Evolutionary conservation across 2,113 vertebrate species (phyloP).

Genomic region (Hemichromis elongatus): DNA sequence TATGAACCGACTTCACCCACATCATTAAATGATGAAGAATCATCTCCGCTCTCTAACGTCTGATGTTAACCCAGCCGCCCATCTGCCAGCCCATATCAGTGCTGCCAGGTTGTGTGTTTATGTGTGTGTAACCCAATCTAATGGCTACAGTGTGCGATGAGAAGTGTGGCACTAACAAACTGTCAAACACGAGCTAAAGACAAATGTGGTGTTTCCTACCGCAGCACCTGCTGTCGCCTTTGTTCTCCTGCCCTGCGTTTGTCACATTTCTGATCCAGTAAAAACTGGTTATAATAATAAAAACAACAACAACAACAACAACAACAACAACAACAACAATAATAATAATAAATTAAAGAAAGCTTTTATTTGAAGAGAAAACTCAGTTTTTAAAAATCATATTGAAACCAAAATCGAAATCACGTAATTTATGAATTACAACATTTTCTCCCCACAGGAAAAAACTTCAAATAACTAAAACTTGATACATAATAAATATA

Average conservation of each 20-base stretch:
- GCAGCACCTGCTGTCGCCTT: neutral
- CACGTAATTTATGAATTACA: neutral
- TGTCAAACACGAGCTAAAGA: slow-evolving; percentile 21
- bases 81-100: neutral
- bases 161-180: slow-evolving; percentile 46
- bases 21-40: neutral
- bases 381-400: neutral
- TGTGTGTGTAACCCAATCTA: slow-evolving; percentile 7
- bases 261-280: too few relatives aligned
- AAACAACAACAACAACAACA: too few relatives aligned
- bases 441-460: neutral
- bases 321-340: too few relatives aligned
- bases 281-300: neutral
- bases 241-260: neutral
- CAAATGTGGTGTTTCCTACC: neutral
- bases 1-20: neutral
- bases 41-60: neutral
- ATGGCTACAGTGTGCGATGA: neutral
- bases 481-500: neutral
- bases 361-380: neutral
- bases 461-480: fast-evolving
- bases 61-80: neutral
- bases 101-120: neutral
- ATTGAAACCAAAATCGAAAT: neutral
- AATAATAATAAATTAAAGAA: neutral